Conservation (phyloP, 2,113 vertebrate species). For the Spizaetus ornatus region DNA sequence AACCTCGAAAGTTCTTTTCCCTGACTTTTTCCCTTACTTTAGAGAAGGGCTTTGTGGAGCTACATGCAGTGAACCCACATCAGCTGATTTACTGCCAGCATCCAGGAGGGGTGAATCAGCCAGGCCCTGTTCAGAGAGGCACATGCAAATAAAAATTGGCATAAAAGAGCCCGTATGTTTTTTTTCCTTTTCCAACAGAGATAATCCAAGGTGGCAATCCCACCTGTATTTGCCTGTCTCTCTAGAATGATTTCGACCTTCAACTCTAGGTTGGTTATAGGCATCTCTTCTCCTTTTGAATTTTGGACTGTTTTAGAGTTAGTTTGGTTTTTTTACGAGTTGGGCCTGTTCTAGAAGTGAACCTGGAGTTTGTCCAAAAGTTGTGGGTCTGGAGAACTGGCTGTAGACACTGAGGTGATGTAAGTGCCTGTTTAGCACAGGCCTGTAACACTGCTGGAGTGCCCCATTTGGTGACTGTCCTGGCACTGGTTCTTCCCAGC, state of each 20-base stretch:
- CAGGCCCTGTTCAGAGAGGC: neutral
- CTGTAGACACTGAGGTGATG: neutral
- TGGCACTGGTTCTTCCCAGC: neutral
- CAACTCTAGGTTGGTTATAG: neutral
- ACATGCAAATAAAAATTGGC: neutral
- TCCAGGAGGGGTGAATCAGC: neutral
- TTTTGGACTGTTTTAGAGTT: neutral
- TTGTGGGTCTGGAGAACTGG: neutral
- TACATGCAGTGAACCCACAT: neutral
- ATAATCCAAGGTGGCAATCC: neutral
- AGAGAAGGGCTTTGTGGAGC: neutral
- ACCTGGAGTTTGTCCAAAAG: neutral
- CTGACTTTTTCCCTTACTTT: neutral
- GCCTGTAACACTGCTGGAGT: neutral
- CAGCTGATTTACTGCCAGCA: neutral
- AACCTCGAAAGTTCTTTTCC: conserved; percentile 11
- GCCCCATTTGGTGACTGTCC: neutral
- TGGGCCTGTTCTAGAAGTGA: neutral
- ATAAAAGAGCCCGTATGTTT: rapidly evolving
- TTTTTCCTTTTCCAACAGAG: neutral
- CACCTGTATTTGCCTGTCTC: neutral
- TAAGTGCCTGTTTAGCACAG: neutral
- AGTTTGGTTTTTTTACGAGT: neutral
- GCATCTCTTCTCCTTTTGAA: neutral
- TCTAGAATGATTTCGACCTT: neutral